phyloP scores from a whole-genome alignment of 2,113 vertebrate genomes.

The Thunnus maccoyii region DNA sequence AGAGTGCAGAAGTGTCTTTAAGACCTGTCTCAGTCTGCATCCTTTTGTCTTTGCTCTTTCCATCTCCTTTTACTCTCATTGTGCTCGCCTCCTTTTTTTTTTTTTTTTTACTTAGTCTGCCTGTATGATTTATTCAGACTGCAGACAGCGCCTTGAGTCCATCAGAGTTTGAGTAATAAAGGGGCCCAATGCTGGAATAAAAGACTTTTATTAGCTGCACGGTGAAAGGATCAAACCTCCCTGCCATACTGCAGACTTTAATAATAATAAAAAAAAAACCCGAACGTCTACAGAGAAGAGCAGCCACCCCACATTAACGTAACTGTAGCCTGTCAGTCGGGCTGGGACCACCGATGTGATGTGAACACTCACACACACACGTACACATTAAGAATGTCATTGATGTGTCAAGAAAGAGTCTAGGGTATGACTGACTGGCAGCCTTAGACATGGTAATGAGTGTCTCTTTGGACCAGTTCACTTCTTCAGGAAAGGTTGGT shows the following conservation, averaged over 20 bases:
- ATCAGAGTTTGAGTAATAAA: slow-evolving; percentile 16
- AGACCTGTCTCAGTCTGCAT: background rate
- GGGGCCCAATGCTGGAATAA: slow-evolving; percentile 20
- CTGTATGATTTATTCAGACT: slow-evolving; percentile 5
- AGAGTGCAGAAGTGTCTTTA: background rate
- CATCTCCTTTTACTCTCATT: background rate
- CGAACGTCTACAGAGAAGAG: background rate
- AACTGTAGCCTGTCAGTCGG: background rate
- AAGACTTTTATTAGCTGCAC: slow-evolving; percentile 33
- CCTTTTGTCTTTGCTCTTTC: background rate
- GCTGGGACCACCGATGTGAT: too few species aligned
- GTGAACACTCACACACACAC: slow-evolving; percentile 1
- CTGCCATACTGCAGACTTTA: background rate
- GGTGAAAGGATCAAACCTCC: slow-evolving; percentile 9
- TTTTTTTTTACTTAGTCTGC: background rate
- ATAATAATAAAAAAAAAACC: background rate
- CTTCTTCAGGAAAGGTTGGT: slow-evolving; percentile 1
- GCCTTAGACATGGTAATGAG: slow-evolving; percentile 54
- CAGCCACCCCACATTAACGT: slow-evolving; percentile 4
- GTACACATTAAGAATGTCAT: background rate
- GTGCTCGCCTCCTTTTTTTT: background rate
- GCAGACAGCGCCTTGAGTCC: background rate
- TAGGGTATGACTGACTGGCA: slow-evolving; percentile 32
- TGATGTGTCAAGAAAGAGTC: slow-evolving; percentile 26
- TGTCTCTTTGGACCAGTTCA: slow-evolving; percentile 25